Evolutionary conservation across 1,140 invertebrate genomes (phyloP).

Genomic region (Musca domestica): DNA sequence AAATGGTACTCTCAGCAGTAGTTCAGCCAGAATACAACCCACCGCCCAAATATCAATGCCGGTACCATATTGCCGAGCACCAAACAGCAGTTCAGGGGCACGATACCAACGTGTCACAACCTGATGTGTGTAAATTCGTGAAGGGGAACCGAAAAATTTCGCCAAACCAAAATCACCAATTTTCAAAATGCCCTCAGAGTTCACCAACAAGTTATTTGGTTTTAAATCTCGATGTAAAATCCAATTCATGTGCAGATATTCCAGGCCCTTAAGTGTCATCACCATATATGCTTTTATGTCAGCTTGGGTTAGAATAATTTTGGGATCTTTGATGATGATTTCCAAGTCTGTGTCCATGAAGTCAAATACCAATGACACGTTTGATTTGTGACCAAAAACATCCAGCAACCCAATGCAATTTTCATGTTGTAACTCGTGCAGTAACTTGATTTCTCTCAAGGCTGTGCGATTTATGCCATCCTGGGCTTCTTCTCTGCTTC

Average conservation of each 20-base stretch:
- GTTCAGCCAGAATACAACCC: conserved; percentile 96
- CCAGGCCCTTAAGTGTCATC: conserved; percentile 88
- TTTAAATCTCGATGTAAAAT: conserved; percentile 98
- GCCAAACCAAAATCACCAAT: conserved; percentile 99
- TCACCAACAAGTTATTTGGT: conserved; percentile 97
- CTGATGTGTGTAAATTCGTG: conserved; percentile 95
- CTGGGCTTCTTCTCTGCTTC: conserved; percentile 86
- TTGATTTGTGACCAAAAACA: conserved; percentile 97
- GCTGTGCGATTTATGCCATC: conserved; percentile 98
- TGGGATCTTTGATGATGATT: conserved; percentile 82
- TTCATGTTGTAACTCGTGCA: conserved; percentile 93
- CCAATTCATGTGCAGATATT: conserved; percentile 96
- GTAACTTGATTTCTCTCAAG: conserved; percentile 94
- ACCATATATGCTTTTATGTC: conserved; percentile 96
- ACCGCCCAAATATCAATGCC: conserved; percentile 99
- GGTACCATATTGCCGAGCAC: conserved; percentile 89
- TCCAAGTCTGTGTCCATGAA: conserved; percentile 99
- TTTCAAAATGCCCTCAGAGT: conserved; percentile 88
- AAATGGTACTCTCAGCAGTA: conserved; percentile 88
- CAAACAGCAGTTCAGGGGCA: conserved; percentile 93
- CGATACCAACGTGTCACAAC: conserved; percentile 95
- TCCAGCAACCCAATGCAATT: conserved; percentile 94
- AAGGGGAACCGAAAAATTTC: conserved; percentile 95
- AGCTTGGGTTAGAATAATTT: conserved; percentile 83
- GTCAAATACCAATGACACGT: conserved; percentile 99